A percentile compares a stretch with the other conserved stretches of the same genome.
Conservation (phyloP, 53 echinoderm and acorn worm genomes). For the Holothuria leucospilota region DNA sequence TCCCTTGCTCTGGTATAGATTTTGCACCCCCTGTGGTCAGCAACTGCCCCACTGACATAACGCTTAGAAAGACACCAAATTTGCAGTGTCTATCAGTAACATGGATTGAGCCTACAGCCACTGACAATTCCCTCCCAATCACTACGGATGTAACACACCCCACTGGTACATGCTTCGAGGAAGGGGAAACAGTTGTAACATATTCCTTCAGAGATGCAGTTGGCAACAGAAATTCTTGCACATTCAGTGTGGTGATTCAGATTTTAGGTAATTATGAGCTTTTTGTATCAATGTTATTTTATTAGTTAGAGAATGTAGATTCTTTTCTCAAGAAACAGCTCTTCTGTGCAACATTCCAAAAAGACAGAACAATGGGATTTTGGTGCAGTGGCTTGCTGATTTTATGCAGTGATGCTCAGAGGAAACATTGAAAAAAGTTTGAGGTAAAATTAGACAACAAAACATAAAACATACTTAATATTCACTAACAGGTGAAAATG, state of each 20-base stretch:
- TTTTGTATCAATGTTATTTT: too few relatives aligned
- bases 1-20: slow-evolving; percentile 2
- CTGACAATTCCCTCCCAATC: slow-evolving; percentile 58
- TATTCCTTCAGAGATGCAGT: slow-evolving; percentile 19
- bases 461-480: too few relatives aligned
- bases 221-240: background rate
- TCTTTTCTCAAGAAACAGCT: too few relatives aligned
- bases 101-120: slow-evolving; percentile 70
- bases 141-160: background rate
- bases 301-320: too few relatives aligned
- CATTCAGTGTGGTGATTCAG: slow-evolving; percentile 18
- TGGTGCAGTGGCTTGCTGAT: too few relatives aligned
- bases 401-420: too few relatives aligned
- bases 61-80: slow-evolving; percentile 21
- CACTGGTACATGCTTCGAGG: slow-evolving; percentile 41
- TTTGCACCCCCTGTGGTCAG: slow-evolving; percentile 45
- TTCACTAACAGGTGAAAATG: too few relatives aligned
- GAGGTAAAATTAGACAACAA: too few relatives aligned
- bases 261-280: background rate
- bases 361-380: too few relatives aligned
- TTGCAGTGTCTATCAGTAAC: slow-evolving; percentile 24
- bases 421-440: too few relatives aligned
- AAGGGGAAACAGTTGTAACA: background rate
- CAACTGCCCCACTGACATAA: slow-evolving; percentile 61
- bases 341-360: too few relatives aligned